A percentile compares a stretch with the other conserved stretches of the same genome.
phyloP scores from a whole-genome alignment of 1,140 invertebrate genomes.

The Euglossa dilemma region DNA sequence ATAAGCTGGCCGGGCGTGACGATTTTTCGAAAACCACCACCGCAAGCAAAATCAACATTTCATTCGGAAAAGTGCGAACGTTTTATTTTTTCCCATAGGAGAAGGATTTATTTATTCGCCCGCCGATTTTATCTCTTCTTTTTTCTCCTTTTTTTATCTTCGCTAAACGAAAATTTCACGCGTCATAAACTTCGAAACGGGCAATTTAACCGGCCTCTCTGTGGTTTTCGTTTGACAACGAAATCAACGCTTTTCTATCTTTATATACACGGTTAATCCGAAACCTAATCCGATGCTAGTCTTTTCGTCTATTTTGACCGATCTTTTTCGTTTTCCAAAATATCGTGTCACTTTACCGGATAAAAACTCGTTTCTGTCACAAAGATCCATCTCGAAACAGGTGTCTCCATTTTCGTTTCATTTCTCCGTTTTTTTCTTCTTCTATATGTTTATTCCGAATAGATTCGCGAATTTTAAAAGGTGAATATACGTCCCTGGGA shows the following conservation, averaged over 20 bases:
- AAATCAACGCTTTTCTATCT: not conserved
- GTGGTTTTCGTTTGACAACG: conserved; percentile 9
- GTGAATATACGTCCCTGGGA: too few species aligned
- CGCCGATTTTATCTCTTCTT: too few species aligned
- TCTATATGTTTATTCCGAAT: too few species aligned
- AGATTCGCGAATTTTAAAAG: too few species aligned
- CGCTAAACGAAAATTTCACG: not conserved
- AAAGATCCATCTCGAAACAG: too few species aligned
- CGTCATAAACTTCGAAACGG: not conserved
- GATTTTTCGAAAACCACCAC: not conserved
- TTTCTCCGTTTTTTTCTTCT: too few species aligned
- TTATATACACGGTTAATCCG: conserved; percentile 1
- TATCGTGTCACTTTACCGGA: not conserved
- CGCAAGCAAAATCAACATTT: not conserved
- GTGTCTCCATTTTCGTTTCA: too few species aligned
- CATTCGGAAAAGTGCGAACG: not conserved
- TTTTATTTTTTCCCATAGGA: not conserved
- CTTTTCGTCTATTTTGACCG: not conserved
- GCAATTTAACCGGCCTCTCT: not conserved
- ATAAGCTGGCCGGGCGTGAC: conserved; percentile 1
- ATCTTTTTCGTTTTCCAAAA: not conserved
- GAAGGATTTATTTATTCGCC: not conserved
- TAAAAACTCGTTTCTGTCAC: too few species aligned
- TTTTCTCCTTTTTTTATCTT: not conserved
- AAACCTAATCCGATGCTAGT: too few species aligned